Base-by-base conservation (phyloP, 2,888 invertebrate species). In the Gibbula magus region DNA sequence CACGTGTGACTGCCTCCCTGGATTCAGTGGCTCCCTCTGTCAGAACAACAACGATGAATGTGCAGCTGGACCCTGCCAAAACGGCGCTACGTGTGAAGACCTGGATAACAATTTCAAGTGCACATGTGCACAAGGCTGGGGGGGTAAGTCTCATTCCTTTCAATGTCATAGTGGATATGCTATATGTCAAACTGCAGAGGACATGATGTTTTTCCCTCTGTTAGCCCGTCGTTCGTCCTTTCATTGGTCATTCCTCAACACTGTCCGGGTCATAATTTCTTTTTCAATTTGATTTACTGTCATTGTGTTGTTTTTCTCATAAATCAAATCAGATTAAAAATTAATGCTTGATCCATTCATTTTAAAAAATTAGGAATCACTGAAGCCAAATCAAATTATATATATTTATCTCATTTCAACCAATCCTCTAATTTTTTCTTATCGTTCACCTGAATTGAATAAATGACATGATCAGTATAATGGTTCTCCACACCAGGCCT, bases 11-110 rank as follows among this genome's bases (percentile, higher is more conserved):
- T 90, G 90, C 81, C 56, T 52, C 5, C 4, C 39, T 18, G 89
- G 89, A 0, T 89, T 84, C 79, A 81, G 82, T 29, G 90, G 90
- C 7, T 84, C 81, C 20, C 77, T 82, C 53, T 89, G 89, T 82
- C 89, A 89, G 81, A 87, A 88, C 66, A 84, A 85, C 66, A 83
- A 85, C 20, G 87, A 98, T 90, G 98, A 98, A 90, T 98, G 98
- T 91, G 95, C 95, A 67, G 95, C 96, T 0, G 94, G 95, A 88
- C 97, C 98, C 8, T 98, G 98, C 90, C 94, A 96, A 83, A 98
- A 98, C 89, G 96, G 97, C 7, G 84, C 75, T 8, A 95, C 95
- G 0, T 98, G 98, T 88, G 18, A 52, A 18, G 83, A 83, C 54
- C 22, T 10, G 16, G 73, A 82, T n/a, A 82, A 85, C 25, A 81